Evolutionary conservation across 1,140 invertebrate species (phyloP).

Genomic region (Nixonia krombeini): DNA sequence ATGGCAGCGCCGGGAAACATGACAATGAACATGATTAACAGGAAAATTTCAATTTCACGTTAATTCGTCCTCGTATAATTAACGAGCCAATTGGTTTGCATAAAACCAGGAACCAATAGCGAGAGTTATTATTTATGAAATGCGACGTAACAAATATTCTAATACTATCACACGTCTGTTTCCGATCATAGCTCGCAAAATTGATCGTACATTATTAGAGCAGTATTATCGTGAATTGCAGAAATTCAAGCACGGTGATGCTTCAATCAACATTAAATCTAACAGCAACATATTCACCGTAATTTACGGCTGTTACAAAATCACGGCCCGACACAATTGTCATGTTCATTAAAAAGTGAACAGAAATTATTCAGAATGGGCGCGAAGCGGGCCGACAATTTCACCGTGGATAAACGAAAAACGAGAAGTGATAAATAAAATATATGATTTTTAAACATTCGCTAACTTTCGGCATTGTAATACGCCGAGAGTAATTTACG

Average conservation of each 20-base stretch:
- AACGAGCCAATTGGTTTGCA: no score
- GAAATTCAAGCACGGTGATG: conserved; percentile 24
- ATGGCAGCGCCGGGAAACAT: no score
- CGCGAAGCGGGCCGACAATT: background rate
- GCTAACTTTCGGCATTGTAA: no score
- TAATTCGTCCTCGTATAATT: no score
- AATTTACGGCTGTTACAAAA: conserved; percentile 27
- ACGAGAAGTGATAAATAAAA: no score
- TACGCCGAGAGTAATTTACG: conserved; percentile 21
- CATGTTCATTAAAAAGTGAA: background rate
- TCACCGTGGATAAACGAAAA: no score
- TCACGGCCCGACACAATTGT: background rate
- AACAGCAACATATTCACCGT: conserved; percentile 17
- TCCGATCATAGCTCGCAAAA: conserved; percentile 1
- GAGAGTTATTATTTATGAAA: no score
- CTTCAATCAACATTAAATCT: conserved; percentile 34
- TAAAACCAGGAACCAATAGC: no score
- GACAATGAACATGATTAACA: no score
- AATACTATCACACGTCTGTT: background rate
- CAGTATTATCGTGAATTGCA: conserved; percentile 18
- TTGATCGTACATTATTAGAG: conserved; percentile 10
- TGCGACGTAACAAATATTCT: no score
- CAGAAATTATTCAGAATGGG: background rate
- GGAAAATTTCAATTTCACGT: no score
- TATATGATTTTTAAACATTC: no score